Evolutionary conservation across 2,888 invertebrate genomes (phyloP).

Genomic region (Phaonia tiefii): DNA sequence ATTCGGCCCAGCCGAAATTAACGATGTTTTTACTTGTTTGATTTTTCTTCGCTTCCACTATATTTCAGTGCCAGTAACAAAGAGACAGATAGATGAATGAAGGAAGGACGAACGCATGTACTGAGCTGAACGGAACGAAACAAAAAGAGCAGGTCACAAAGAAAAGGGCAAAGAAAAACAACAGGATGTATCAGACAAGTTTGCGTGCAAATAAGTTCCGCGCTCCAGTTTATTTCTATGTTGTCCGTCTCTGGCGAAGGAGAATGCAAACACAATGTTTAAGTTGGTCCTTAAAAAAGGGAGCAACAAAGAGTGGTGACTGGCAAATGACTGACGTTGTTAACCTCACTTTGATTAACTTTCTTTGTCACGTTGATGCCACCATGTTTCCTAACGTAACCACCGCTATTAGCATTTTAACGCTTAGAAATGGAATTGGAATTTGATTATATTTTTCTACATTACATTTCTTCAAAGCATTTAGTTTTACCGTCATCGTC

Average conservation of each 20-base stretch:
- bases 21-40: constrained; percentile 19
- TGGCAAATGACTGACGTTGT: constrained; percentile 74
- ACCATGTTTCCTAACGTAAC: constrained; percentile 60
- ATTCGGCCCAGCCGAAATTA: too few relatives aligned
- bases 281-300: constrained; percentile 24
- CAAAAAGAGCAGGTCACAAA: too few relatives aligned
- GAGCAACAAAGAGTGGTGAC: constrained; percentile 29
- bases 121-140: too few relatives aligned
- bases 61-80: constrained; percentile 52
- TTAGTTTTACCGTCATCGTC: too few relatives aligned
- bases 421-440: constrained; percentile 48
- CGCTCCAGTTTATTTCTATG: constrained; percentile 29
- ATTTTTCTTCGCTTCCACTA: constrained; percentile 14
- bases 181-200: constrained; percentile 62
- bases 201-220: constrained; percentile 54
- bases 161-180: not conserved
- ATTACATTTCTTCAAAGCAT: not conserved
- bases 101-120: not conserved
- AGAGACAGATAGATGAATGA: constrained; percentile 49
- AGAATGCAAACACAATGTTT: constrained; percentile 22
- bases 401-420: constrained; percentile 56
- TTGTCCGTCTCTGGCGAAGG: too few relatives aligned
- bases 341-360: constrained; percentile 77
- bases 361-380: constrained; percentile 69
- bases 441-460: constrained; percentile 51